phyloP scores from a whole-genome alignment of 2,797 vertebrate genomes.

The Manis javanica region DNA sequence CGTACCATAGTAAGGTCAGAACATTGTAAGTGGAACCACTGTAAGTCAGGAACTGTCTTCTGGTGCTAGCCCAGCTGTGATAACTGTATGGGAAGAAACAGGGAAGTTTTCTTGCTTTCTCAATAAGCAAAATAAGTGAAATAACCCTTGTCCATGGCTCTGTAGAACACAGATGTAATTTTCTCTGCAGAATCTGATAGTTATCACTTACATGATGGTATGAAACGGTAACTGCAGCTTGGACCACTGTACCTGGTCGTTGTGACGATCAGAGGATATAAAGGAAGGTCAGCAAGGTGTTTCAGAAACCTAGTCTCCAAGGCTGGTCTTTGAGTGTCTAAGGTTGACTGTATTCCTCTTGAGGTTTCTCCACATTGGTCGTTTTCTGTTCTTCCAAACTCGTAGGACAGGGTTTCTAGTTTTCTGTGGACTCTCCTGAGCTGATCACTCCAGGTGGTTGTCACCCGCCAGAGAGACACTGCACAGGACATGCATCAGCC shows the following conservation, averaged over 20 bases:
- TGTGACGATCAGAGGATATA: background rate
- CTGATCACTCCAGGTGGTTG: background rate
- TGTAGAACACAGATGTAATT: background rate
- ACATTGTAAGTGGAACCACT: background rate
- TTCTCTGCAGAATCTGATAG: background rate
- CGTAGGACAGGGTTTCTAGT: background rate
- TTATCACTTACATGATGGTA: background rate
- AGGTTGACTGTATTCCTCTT: background rate
- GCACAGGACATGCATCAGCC: background rate
- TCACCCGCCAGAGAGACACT: background rate
- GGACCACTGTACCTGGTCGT: background rate
- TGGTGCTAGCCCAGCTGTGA: background rate
- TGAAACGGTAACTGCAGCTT: background rate
- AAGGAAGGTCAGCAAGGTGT: background rate
- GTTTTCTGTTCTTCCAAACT: constrained; percentile 1
- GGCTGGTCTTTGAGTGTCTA: background rate
- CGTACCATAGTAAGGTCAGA: background rate
- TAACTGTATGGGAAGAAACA: background rate
- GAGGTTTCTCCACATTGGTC: background rate
- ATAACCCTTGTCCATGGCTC: background rate
- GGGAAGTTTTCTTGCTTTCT: constrained; percentile 7
- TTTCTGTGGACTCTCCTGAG: background rate
- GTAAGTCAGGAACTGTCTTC: background rate
- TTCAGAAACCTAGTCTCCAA: background rate
- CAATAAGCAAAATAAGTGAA: background rate